Evolutionary conservation across 2,797 vertebrate species (phyloP), one percentile per base, ranked within the genome.

Genomic region (Rhinoraja longicauda): DNA sequence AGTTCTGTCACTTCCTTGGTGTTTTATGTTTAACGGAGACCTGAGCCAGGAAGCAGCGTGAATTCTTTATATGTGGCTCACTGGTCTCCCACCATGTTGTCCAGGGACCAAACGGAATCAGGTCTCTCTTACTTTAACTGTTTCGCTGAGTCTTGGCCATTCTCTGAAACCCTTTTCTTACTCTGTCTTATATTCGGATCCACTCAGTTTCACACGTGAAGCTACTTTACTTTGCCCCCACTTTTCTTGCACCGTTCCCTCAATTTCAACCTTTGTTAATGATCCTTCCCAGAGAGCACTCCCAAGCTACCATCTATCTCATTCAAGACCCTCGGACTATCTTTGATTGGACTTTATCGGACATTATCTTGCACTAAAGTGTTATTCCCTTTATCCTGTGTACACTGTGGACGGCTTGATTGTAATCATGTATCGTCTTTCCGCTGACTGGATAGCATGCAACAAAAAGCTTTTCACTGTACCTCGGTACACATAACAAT

Each of bases 1-100:
- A 67, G 64, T 62, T 88, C 64, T 88, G 59, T 84, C 84, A 88
- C 59, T 88, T 36, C 84, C 84, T 62, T 88, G 59, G n/a, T 67
- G 62, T 88, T 88, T 86, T 67, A 64, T 32, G 59, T 67, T 88
- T 88, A 64, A 32, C 64, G 59, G 29, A 88, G 84, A 88, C 84
- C 84, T 88, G 59, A 88, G 84, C 62, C 84, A 88, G 59, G 17
- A 64, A 64, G 81, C 84, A 88, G 59, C 17, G 0, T 84, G 81
- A 29, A n/a, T 59, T 59, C 53, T 59, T 32, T 67, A 64, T 67
- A 4, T 32, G 2, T 21, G 64, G 64, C 62, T 88, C 67, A n/a
- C 7, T 88, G 59, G 4, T 67, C 59, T 36, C 84, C n/a, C 84
- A 67, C 8, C 32, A 15, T 36, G 84, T 88, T 88, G 29, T 62